Conservation (phyloP, 30 jellyfish, hydroid and myxozoan species). For the Aurelia aurita region DNA sequence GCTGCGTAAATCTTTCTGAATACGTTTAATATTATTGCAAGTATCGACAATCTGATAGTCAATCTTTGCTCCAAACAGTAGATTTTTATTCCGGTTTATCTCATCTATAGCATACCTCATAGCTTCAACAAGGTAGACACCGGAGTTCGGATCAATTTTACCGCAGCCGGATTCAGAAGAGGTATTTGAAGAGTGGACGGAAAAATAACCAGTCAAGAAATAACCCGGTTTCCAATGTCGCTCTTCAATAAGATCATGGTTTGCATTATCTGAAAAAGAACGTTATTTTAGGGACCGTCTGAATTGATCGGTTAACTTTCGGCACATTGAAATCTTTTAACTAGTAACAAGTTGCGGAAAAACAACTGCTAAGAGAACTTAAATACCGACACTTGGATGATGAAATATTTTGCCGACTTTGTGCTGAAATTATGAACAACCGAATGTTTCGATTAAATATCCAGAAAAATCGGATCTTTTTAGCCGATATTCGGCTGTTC, state of each 20-base stretch:
- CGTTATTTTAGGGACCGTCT: no score
- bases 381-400: no score
- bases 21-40: constrained; percentile 25
- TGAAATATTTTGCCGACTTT: no score
- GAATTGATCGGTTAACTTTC: no score
- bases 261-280: neutral
- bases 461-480: no score
- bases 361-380: no score
- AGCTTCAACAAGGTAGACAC: constrained; percentile 47
- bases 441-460: no score
- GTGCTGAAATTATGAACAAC: no score
- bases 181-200: constrained; percentile 24
- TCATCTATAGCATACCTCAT: neutral
- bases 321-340: no score
- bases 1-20: constrained; percentile 12
- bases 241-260: neutral
- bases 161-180: constrained; percentile 40
- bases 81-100: neutral
- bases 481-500: no score
- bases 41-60: constrained; percentile 54
- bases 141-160: constrained; percentile 1
- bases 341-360: no score
- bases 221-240: neutral
- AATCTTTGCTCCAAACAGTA: constrained; percentile 31
- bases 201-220: constrained; percentile 40